These are phyloP conservation scores for Dynastes maya DNA, from an alignment of 2,888 invertebrate species.

Conservation along the genomic window DNA sequence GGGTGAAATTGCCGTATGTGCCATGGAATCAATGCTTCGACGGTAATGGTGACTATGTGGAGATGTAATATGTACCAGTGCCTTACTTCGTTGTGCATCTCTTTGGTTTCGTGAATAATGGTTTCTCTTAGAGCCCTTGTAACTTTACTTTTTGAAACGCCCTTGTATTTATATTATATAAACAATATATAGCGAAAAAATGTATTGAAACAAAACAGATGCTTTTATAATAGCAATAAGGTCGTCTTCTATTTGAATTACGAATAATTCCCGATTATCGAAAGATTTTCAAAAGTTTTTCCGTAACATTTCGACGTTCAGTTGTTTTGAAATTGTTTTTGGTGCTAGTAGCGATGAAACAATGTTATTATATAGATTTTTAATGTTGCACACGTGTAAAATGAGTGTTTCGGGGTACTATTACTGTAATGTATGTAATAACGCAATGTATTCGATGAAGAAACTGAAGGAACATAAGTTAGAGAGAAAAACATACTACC, in stretches of 20 bases:
- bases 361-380: constrained; percentile 59
- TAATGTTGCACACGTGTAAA: constrained; percentile 64
- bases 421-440: neutral
- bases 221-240: constrained; percentile 57
- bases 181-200: constrained; percentile 21
- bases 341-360: constrained; percentile 58
- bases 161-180: neutral
- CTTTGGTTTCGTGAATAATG: too few species aligned
- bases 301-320: neutral
- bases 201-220: constrained; percentile 34
- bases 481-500: constrained; percentile 56
- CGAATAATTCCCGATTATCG: constrained; percentile 10
- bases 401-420: constrained; percentile 50
- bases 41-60: too few species aligned
- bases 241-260: constrained; percentile 17
- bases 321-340: constrained; percentile 54
- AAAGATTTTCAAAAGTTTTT: neutral
- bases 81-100: too few species aligned
- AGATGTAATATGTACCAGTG: too few species aligned
- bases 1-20: too few species aligned
- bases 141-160: too few species aligned
- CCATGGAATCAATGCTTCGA: too few species aligned
- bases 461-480: neutral
- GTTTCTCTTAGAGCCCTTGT: too few species aligned
- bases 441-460: neutral